These are phyloP conservation scores for Ophiodon elongatus DNA, from an alignment of 2,113 vertebrate species.

Conservation along the genomic window DNA sequence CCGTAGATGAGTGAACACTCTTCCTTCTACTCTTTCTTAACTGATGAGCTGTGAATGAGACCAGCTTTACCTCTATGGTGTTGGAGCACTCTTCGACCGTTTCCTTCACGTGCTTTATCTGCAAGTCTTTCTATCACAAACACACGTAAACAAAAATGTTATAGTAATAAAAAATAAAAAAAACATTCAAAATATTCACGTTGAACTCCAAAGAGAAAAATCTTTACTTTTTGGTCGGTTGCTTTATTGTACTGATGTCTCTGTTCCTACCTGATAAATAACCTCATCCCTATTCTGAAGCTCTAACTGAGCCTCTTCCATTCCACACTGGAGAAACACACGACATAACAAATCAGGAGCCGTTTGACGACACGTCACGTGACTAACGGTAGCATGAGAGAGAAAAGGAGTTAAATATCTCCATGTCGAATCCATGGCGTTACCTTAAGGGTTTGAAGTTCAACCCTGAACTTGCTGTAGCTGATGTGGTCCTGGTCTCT, in stretches of 20 bases:
- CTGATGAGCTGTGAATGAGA: background rate
- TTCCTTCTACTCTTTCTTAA: background rate
- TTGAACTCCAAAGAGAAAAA: background rate
- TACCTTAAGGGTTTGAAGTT: conserved; percentile 59
- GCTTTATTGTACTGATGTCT: background rate
- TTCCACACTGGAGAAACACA: conserved; percentile 48
- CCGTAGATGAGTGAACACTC: background rate
- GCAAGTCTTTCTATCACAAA: conserved; percentile 51
- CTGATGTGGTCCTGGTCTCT: conserved; percentile 42
- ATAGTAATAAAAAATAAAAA: background rate
- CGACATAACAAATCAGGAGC: background rate
- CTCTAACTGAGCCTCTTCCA: conserved; percentile 57
- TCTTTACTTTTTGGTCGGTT: background rate
- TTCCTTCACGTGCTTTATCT: conserved; percentile 52
- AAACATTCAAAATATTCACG: background rate
- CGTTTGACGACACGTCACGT: background rate
- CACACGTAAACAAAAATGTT: background rate
- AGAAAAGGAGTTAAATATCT: background rate
- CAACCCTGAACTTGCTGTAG: conserved; percentile 31
- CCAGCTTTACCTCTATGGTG: conserved; percentile 62
- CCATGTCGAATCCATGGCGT: background rate
- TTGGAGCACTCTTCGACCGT: conserved; percentile 52
- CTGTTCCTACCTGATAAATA: conserved; percentile 64
- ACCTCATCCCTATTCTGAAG: conserved; percentile 61
- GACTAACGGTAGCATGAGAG: background rate